phyloP scores from a whole-genome alignment of 2,888 invertebrate species.

The Oxytorus armatus region DNA sequence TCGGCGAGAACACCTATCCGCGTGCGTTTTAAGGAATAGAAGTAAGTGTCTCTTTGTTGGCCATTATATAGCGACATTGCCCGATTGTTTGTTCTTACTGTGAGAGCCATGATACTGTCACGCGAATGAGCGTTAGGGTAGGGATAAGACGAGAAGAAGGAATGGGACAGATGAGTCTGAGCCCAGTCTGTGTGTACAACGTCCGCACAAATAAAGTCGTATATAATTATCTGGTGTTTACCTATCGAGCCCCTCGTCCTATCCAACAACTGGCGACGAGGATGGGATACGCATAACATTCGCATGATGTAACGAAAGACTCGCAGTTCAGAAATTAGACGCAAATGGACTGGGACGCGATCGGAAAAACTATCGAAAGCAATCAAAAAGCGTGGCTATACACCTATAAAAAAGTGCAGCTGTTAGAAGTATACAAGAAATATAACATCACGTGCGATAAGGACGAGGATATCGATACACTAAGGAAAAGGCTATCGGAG shows the following conservation, averaged over 20 bases:
- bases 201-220: slow-evolving; percentile 10
- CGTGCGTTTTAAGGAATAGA: too few species aligned
- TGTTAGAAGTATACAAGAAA: neutral
- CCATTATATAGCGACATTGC: too few species aligned
- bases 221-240: neutral
- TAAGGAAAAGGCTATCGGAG: neutral
- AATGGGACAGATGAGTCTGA: too few species aligned
- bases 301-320: neutral
- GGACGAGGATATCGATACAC: neutral
- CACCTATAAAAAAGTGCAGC: neutral
- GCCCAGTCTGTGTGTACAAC: slow-evolving; percentile 3
- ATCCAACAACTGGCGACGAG: slow-evolving; percentile 9
- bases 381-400: slow-evolving; percentile 8
- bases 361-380: neutral
- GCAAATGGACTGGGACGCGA: neutral
- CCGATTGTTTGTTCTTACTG: too few species aligned
- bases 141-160: neutral
- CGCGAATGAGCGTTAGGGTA: neutral
- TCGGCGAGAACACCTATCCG: too few species aligned
- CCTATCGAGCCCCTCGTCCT: neutral
- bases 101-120: too few species aligned
- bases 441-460: neutral
- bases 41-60: too few species aligned
- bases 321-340: neutral
- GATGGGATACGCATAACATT: neutral